Conservation (phyloP, 1,140 invertebrate species). For the Oryzaephilus surinamensis region DNA sequence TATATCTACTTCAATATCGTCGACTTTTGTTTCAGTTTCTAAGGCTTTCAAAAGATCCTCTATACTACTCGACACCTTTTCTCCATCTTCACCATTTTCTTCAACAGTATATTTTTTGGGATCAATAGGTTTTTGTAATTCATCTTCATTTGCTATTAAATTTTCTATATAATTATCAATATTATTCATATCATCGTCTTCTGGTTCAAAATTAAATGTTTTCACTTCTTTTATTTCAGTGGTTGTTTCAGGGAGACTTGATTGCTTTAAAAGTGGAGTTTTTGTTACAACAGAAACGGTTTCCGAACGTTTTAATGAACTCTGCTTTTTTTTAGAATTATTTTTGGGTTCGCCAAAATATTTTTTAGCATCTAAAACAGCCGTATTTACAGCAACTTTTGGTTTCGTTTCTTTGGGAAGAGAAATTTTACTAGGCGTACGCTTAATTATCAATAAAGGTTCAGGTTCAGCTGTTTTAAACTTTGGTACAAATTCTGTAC, state of each 20-base stretch:
- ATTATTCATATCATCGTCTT: slow-evolving; percentile 28
- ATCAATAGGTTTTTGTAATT: slow-evolving; percentile 30
- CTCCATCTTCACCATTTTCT: slow-evolving; percentile 12
- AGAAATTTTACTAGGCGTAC: slow-evolving; percentile 34
- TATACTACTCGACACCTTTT: slow-evolving; percentile 28
- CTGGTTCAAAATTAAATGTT: slow-evolving; percentile 33
- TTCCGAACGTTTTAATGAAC: slow-evolving; percentile 16
- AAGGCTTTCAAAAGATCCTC: slow-evolving; percentile 33
- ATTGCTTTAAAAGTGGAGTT: slow-evolving; percentile 18
- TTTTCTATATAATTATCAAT: slow-evolving; percentile 34
- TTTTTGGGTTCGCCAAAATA: slow-evolving; percentile 29
- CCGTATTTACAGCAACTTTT: slow-evolving; percentile 27
- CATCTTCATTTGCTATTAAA: slow-evolving; percentile 30
- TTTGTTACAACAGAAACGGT: slow-evolving; percentile 13
- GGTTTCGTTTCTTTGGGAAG: slow-evolving; percentile 33
- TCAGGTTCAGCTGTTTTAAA: slow-evolving; percentile 18
- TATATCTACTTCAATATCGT: slow-evolving; percentile 16
- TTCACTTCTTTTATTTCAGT: slow-evolving; percentile 15
- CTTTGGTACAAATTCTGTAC: slow-evolving; percentile 20
- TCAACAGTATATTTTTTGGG: slow-evolving; percentile 14
- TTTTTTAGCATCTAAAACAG: slow-evolving; percentile 27
- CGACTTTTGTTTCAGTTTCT: slow-evolving; percentile 25
- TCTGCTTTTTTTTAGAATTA: slow-evolving; percentile 13
- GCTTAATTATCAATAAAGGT: slow-evolving; percentile 34
- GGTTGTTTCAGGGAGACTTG: slow-evolving; percentile 20